Conservation (phyloP, 2,797 vertebrate genomes). For the Muscicapa comitata region DNA sequence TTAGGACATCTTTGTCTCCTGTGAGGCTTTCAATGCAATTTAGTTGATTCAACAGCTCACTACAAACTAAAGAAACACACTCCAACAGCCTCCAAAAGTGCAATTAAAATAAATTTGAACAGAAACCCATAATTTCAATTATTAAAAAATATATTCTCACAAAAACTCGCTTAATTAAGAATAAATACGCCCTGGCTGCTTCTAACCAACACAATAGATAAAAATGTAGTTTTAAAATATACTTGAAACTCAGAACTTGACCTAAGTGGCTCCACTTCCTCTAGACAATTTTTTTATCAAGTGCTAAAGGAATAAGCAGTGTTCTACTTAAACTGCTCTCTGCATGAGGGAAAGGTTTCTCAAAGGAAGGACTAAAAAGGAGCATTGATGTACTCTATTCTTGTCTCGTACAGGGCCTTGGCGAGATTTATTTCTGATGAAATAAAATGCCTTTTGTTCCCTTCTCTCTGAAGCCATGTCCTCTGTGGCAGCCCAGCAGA, state of each 20-base stretch:
- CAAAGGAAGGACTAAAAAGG: conserved; percentile 1
- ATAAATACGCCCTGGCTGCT: background rate
- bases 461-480: background rate
- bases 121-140: background rate
- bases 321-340: background rate
- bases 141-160: background rate
- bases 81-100: accelerated
- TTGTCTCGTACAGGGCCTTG: background rate
- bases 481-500: background rate
- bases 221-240: background rate
- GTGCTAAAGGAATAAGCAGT: background rate
- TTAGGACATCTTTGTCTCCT: background rate
- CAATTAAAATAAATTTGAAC: background rate
- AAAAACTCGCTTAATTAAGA: background rate
- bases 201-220: background rate
- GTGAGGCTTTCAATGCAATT: background rate
- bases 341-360: background rate
- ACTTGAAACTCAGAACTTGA: background rate
- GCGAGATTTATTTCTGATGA: background rate
- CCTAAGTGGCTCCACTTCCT: background rate
- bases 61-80: background rate
- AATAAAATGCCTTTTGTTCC: conserved; percentile 55
- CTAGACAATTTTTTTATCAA: background rate
- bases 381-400: background rate
- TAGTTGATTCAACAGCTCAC: background rate